phyloP scores from a whole-genome alignment of 2,888 invertebrate genomes.

The Toxonevra muliebris region DNA sequence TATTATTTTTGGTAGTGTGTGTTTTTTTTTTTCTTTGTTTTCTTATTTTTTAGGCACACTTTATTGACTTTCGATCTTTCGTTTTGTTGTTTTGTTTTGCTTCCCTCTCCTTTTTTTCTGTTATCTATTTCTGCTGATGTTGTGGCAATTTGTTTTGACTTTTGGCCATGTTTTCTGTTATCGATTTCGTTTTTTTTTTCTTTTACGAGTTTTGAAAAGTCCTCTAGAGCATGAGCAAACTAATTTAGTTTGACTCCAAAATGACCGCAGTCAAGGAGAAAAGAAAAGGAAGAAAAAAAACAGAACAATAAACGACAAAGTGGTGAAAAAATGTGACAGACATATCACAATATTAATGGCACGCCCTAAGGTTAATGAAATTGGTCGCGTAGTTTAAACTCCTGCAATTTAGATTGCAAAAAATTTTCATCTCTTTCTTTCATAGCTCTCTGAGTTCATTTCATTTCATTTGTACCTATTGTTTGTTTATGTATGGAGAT shows the following conservation, averaged over 20 bases:
- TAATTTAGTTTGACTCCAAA: constrained; percentile 23
- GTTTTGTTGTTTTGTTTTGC: constrained; percentile 37
- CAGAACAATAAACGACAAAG: neutral
- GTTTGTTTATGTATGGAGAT: constrained; percentile 13
- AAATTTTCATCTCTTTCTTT: neutral
- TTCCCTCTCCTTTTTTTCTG: neutral
- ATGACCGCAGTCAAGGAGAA: neutral
- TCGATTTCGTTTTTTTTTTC: constrained; percentile 8
- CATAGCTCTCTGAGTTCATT: constrained; percentile 11
- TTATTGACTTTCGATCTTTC: constrained; percentile 47
- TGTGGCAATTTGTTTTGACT: constrained; percentile 18
- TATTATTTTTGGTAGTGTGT: no score
- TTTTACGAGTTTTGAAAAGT: neutral
- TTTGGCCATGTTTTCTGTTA: constrained; percentile 7
- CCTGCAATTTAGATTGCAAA: no score
- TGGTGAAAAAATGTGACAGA: no score
- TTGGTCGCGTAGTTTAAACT: constrained; percentile 45
- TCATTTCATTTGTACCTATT: constrained; percentile 40
- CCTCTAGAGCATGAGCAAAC: constrained; percentile 9
- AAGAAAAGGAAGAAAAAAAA: neutral
- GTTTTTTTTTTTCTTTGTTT: no score
- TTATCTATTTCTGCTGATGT: constrained; percentile 5
- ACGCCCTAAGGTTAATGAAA: constrained; percentile 53
- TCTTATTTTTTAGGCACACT: neutral
- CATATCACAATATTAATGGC: constrained; percentile 8